phyloP scores from a whole-genome alignment of 53 echinoderm and acorn worm species.

The Holothuria leucospilota region DNA sequence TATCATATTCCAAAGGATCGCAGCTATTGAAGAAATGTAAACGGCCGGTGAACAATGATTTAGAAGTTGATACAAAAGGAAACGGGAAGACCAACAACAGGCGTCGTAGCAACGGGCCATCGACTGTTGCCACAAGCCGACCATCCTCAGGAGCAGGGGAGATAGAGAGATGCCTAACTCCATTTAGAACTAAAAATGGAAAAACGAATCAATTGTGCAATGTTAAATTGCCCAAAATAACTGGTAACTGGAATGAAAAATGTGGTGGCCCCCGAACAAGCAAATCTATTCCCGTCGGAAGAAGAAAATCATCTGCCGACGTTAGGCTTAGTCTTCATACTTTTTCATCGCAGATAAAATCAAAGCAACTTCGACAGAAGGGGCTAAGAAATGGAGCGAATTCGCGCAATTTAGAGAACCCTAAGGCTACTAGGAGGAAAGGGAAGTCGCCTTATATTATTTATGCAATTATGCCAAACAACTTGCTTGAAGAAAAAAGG shows the following conservation, averaged over 20 bases:
- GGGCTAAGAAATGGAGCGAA: conserved; percentile 9
- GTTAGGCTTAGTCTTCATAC: conserved; percentile 21
- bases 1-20: conserved; percentile 14
- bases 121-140: neutral
- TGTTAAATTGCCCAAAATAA: conserved; percentile 45
- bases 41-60: neutral
- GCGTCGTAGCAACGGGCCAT: conserved; percentile 34
- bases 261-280: neutral
- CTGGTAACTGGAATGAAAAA: neutral
- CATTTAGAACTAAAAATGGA: neutral
- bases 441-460: conserved; percentile 71
- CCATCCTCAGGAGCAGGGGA: neutral
- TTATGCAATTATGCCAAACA: conserved; percentile 80
- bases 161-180: conserved; percentile 28
- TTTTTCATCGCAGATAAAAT: conserved; percentile 43
- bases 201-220: conserved; percentile 27
- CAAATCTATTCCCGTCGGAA: neutral
- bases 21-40: conserved; percentile 28
- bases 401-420: conserved; percentile 8
- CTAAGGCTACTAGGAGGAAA: conserved; percentile 49
- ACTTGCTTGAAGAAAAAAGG: conserved; percentile 75
- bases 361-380: neutral
- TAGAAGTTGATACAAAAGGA: neutral
- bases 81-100: conserved; percentile 1
- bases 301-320: conserved; percentile 21